Evolutionary conservation across 2,797 vertebrate genomes (phyloP), one percentile per base, ranked within the genome.

Genomic region (Argyrosomus regius): DNA sequence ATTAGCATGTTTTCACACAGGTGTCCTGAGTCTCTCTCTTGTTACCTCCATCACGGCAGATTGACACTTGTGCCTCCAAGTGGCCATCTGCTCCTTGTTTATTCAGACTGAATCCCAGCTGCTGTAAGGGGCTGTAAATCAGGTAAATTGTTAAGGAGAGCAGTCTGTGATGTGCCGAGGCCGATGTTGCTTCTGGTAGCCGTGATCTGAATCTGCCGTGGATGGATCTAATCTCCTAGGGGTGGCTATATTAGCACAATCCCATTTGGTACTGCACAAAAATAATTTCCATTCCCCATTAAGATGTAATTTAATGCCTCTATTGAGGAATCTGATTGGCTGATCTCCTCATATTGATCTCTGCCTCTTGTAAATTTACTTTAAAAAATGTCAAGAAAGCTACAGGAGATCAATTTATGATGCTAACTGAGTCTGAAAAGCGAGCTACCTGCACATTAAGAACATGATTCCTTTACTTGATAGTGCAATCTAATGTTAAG

Each of bases 11-110:
- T 73, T 59, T 77, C 69, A 41, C 39, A 65, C 56, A 50, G 67
- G 14, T 1, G 2, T 78, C 64, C 76, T 18, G 39, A 81, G 52
- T 28, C 77, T 77, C 67, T 88, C 72, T 80, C 77, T 66, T 71
- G 52, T 65, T 64, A 43, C 35, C 70, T 81, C 75, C n/a, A 53
- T 73, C 68, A 56, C 57, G 28, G 57, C 61, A 75, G 83, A 92
- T 77, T 85, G 86, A 87, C 86, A 89, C 91, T 89, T 70, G 68
- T 84, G 76, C 18, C 58, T 91, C 54, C 52, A 75, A 91, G 83
- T 80, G 80, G 68, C 91, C 89, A 91, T 93, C 91, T 93, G 90
- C 77, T 88, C 67, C 77, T 78, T 87, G 81, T 88, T 88, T 78
- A 80, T 74, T 85, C 78, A 78, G 49, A 53, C 77, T 66, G 76